Conservation (phyloP, 2,888 invertebrate genomes). For the Sericinus montela region DNA sequence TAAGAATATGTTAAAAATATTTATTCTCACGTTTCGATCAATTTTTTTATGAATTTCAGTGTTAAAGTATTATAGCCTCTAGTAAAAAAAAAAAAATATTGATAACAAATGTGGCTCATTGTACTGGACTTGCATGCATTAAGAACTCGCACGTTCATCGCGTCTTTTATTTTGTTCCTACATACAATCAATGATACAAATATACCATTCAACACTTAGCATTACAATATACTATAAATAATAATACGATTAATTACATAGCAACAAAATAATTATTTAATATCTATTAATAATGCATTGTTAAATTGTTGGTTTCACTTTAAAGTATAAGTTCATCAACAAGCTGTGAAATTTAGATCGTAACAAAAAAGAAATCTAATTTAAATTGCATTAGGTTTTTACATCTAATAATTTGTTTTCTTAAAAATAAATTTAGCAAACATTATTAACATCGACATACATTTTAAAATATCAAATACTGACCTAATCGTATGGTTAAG, state of each 20-base stretch:
- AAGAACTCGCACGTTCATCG: slow-evolving; percentile 18
- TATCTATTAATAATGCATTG: slow-evolving; percentile 17
- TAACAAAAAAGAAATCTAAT: slow-evolving; percentile 9
- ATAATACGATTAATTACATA: slow-evolving; percentile 30
- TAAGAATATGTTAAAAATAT: no score
- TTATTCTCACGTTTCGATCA: no score
- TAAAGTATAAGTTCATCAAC: not conserved
- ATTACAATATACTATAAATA: slow-evolving; percentile 19
- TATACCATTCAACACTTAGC: slow-evolving; percentile 20
- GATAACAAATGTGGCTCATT: slow-evolving; percentile 2
- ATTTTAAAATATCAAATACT: slow-evolving; percentile 10
- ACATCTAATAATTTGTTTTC: slow-evolving; percentile 2
- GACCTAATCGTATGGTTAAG: slow-evolving; percentile 4
- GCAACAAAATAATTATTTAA: slow-evolving; percentile 17
- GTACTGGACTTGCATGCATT: slow-evolving; percentile 8
- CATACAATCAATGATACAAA: slow-evolving; percentile 40
- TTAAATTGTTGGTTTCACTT: not conserved
- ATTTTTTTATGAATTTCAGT: not conserved
- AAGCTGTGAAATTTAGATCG: slow-evolving; percentile 1
- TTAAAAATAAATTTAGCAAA: slow-evolving; percentile 6
- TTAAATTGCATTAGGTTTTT: slow-evolving; percentile 7
- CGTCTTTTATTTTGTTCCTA: slow-evolving; percentile 42
- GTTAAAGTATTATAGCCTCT: slow-evolving; percentile 15
- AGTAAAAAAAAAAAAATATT: slow-evolving; percentile 14
- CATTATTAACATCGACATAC: slow-evolving; percentile 8